Conservation (phyloP, 2,113 vertebrate genomes). For the Cairina moschata region DNA sequence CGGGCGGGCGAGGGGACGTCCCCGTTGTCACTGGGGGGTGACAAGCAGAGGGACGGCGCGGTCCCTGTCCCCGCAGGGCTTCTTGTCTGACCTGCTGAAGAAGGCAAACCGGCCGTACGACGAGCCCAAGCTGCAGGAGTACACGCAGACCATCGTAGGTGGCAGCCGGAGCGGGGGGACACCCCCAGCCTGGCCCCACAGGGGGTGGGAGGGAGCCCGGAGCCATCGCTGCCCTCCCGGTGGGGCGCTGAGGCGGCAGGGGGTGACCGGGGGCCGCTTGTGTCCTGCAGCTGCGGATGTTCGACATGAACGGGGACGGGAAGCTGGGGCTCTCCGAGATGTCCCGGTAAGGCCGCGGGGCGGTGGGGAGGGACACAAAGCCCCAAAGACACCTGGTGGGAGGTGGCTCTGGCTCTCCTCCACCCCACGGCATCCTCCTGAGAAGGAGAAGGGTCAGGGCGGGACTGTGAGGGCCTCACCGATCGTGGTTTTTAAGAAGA, state of each 20-base stretch:
- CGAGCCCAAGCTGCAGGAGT: constrained; percentile 93
- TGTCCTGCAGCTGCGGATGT: constrained; percentile 88
- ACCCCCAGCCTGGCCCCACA: not conserved
- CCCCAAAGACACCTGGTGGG: not conserved
- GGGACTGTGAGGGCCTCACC: not conserved
- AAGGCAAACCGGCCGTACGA: constrained; percentile 93
- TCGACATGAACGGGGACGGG: constrained; percentile 93
- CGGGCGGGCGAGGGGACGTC: not conserved
- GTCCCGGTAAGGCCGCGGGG: constrained; percentile 83
- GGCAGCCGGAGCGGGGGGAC: not conserved
- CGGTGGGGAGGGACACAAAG: fast-evolving
- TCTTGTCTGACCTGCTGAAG: constrained; percentile 94
- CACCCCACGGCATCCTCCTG: no score
- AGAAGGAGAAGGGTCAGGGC: no score
- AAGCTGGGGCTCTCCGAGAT: constrained; percentile 95
- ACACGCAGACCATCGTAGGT: constrained; percentile 96
- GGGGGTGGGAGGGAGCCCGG: not conserved
- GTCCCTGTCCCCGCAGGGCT: constrained; percentile 79
- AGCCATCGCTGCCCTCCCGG: no score
- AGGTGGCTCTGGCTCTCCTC: not conserved
- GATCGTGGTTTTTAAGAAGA: not conserved
- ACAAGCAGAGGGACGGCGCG: not conserved
- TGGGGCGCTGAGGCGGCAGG: not conserved
- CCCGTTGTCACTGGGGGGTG: fast-evolving
- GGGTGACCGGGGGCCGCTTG: not conserved